Evolutionary conservation across 1,140 invertebrate species (phyloP), one percentile per base, ranked within the genome.

Genomic region (Panagrolaimus sp.): DNA sequence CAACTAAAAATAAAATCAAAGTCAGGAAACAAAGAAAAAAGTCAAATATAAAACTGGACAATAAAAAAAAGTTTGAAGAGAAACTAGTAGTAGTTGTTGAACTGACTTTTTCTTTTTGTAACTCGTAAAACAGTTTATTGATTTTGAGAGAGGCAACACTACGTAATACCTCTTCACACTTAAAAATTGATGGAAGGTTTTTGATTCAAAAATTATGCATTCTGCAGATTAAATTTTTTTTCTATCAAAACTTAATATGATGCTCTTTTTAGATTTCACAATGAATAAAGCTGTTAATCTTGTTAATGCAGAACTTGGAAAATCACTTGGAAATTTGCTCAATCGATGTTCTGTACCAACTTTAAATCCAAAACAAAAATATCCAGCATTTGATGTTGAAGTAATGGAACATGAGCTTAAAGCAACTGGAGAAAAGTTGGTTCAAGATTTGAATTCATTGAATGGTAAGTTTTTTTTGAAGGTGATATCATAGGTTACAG

Each of bases 261-360:
- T 72, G 67, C 44, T 7, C 44, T 66, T 71, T 82, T 42, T 80
- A 96, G 93, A 96, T 87, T 98, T 91, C 83, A 92, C 88, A 83
- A 87, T 90, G 67, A 85, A 85, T 4, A 91, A 92, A 84, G 86
- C 91, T 57, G 82, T 88, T 20, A 87, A 89, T 70, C 87, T 90
- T 67, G 84, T 95, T 13, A 98, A 98, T 86, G 86, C 89, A 2
- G 93, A 98, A 83, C 84, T 98, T 53, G 92, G 92, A 3, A 90
- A 96, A 82, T 93, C 90, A 5, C 83, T 96, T 1, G 94, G 93
- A 25, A 98, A 98, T 87, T 85, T 98, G 44, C 85, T 96, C 23
- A 90, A 87, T 74, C 87, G 95, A 61, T 90, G 89, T 79, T 89
- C 88, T 72, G 89, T 89, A 42, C 86, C 86, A 71, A 83, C 88